These are phyloP conservation scores for Pseudomugil gertrudae DNA, from an alignment of 2,797 vertebrate genomes.

Conservation along the genomic window DNA sequence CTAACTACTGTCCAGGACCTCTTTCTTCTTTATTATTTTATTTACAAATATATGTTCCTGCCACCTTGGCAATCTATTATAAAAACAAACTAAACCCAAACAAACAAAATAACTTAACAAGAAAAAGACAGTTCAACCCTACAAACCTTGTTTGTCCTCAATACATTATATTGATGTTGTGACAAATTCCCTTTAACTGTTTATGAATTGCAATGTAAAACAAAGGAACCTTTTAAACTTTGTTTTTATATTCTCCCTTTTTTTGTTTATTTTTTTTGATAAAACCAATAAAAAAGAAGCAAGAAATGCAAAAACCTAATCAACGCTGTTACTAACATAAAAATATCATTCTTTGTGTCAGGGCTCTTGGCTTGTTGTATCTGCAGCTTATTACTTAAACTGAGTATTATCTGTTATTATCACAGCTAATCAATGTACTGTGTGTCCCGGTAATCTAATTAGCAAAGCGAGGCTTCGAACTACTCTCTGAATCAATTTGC, in stretches of 20 bases:
- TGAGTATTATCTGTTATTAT: constrained; percentile 54
- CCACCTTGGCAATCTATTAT: constrained; percentile 17
- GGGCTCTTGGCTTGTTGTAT: constrained; percentile 31
- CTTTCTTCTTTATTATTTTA: too few relatives aligned
- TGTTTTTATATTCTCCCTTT: too few relatives aligned
- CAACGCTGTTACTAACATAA: neutral
- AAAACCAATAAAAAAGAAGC: too few relatives aligned
- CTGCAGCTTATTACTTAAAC: constrained; percentile 45
- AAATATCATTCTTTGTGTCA: neutral
- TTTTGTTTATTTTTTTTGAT: too few relatives aligned
- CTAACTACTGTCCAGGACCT: constrained; percentile 13
- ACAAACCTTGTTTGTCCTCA: constrained; percentile 14
- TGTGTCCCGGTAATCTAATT: constrained; percentile 54
- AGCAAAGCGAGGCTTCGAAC: constrained; percentile 24
- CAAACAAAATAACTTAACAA: neutral
- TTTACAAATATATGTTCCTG: too few relatives aligned
- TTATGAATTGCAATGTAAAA: too few relatives aligned
- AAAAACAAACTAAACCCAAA: neutral
- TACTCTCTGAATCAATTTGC: constrained; percentile 43
- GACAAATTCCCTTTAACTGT: too few relatives aligned
- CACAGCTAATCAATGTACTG: constrained; percentile 52
- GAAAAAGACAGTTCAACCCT: constrained; percentile 23
- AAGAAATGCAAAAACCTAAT: neutral
- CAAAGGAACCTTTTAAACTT: too few relatives aligned
- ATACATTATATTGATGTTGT: too few relatives aligned